These are phyloP conservation scores for Rhodeus uyekii DNA, from an alignment of 2,797 vertebrate genomes.

Conservation along the genomic window DNA sequence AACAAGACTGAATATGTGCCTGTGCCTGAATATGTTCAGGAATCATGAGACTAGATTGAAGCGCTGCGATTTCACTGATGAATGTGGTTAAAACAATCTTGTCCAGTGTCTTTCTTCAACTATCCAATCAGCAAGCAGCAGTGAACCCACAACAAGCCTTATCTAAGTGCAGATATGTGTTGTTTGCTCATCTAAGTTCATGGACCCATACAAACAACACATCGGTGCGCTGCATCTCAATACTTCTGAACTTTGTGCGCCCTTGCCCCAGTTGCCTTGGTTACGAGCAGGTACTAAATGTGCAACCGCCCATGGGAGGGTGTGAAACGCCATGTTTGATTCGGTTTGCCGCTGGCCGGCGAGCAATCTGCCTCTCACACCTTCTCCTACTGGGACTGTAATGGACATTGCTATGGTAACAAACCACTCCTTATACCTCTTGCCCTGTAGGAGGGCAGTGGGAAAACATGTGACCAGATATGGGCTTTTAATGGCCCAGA, in stretches of 20 bases:
- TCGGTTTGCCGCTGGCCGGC: conserved; percentile 58
- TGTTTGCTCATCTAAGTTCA: conserved; percentile 28
- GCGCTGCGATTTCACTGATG: conserved; percentile 30
- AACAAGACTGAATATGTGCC: conserved; percentile 28
- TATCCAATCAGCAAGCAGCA: background rate
- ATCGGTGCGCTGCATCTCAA: background rate
- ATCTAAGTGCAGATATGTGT: conserved; percentile 38
- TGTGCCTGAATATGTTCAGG: conserved; percentile 4
- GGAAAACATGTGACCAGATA: conserved; percentile 3
- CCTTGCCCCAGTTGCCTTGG: conserved; percentile 68
- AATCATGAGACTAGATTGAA: conserved; percentile 20
- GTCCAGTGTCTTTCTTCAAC: conserved; percentile 2
- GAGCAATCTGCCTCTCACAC: conserved; percentile 65
- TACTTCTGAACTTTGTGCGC: conserved; percentile 56
- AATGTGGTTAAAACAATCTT: background rate
- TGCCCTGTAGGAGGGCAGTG: conserved; percentile 51
- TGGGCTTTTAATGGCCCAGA: background rate
- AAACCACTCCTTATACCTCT: conserved; percentile 57
- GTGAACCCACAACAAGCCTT: conserved; percentile 16
- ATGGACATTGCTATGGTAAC: conserved; percentile 63
- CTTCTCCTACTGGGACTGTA: conserved; percentile 57
- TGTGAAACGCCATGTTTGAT: conserved; percentile 72
- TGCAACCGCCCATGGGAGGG: conserved; percentile 56
- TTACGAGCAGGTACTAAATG: conserved; percentile 66
- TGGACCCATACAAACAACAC: conserved; percentile 18